Base-by-base conservation (phyloP, 2,888 invertebrate genomes). In the Thera britannica region DNA sequence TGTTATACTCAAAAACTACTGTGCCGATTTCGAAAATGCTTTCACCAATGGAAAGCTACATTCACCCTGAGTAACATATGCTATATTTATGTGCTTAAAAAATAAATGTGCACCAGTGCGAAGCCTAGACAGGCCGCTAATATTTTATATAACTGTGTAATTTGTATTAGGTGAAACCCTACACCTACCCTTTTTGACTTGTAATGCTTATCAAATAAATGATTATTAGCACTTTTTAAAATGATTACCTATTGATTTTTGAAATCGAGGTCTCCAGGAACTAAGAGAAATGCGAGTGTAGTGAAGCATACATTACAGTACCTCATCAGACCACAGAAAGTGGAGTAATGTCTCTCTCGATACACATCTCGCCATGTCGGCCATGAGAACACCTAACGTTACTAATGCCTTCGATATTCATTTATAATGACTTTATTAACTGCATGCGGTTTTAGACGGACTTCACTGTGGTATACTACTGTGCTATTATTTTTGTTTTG, bases 291-390 rank as follows among this genome's bases (percentile, higher is more conserved):
- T 63, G 38, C 34, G 44, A 46, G 44, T 61, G 62, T 48, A 62
- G 46, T 62, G 62, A 56, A 41, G 52, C 62, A 63, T 63, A 57
- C 49, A 58, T 64, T 64, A 60, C 49, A 62, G 64, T 61, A 54
- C 52, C 23, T 56, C 46, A 55, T 48, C 61, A 61, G 58, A 58
- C 66, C 58, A 61, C 58, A 68, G 73, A 74, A 75, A 75, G 73
- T 75, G 49, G 75, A 75, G 72, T 74, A 75, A 75, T 72, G 73
- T 69, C 67, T 71, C 65, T 71, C 56, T 65, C 71, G 73, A 75
- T 72, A 71, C 73, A 70, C 70, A 75, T 75, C 73, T 73, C 54
- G 60, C 62, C 69, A 72, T 71, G 67, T 67, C 73, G 75, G 75
- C 72, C 67, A 74, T 62, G 73, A 61, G 75, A 72, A 62, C 73